A percentile compares a stretch with the other conserved stretches of the same genome.
Evolutionary conservation across 2,888 invertebrate species (phyloP).

Genomic region (Dasypogon diadema): DNA sequence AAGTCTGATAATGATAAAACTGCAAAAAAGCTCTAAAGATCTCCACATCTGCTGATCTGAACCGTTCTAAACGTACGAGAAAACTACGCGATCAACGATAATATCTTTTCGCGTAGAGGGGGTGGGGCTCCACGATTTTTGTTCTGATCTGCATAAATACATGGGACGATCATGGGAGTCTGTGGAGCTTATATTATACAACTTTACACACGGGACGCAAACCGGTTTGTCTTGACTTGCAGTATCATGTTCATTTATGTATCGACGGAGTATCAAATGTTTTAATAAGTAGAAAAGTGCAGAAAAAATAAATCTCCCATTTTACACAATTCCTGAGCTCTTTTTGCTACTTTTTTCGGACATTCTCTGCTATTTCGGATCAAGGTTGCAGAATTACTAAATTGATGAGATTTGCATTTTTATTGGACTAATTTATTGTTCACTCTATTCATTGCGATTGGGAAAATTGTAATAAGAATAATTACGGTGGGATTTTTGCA

Average conservation of each 20-base stretch:
- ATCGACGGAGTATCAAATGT: slow-evolving; percentile 28
- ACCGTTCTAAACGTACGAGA: slow-evolving; percentile 7
- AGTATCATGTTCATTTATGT: slow-evolving; percentile 40
- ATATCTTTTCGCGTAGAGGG: too few species aligned
- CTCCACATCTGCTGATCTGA: background rate
- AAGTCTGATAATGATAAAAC: slow-evolving; percentile 47
- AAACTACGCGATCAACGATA: background rate
- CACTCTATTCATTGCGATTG: too few species aligned
- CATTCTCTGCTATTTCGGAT: slow-evolving; percentile 6
- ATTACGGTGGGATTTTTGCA: too few species aligned
- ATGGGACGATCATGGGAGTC: too few species aligned
- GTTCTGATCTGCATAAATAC: background rate
- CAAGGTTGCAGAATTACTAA: slow-evolving; percentile 13
- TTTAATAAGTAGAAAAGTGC: background rate
- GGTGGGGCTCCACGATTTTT: background rate
- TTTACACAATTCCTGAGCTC: background rate
- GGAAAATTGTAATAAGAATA: too few species aligned
- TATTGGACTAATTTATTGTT: slow-evolving; percentile 33
- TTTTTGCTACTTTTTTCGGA: background rate
- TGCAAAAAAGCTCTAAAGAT: background rate
- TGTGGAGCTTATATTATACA: background rate
- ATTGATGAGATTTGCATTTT: slow-evolving; percentile 26
- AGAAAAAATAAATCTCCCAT: background rate
- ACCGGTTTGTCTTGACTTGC: slow-evolving; percentile 44
- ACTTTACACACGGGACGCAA: background rate